These are phyloP conservation scores for Rhagoletis zephyria DNA, from an alignment of 1,140 invertebrate genomes.

Conservation along the genomic window DNA sequence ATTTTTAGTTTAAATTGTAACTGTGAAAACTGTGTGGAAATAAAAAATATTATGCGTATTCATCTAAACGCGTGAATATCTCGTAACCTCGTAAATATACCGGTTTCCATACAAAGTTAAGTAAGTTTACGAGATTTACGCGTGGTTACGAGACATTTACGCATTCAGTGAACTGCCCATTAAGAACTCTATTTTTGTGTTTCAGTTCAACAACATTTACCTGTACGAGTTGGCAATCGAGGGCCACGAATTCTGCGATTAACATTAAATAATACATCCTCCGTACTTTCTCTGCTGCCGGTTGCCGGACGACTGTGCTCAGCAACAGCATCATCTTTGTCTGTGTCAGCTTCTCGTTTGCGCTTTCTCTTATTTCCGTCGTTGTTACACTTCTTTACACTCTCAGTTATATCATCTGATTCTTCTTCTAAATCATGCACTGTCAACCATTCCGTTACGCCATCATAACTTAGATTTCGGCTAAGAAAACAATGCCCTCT, in stretches of 20 bases:
- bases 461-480: slow-evolving; percentile 88
- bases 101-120: too few species aligned
- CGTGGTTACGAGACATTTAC: too few species aligned
- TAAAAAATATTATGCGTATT: too few species aligned
- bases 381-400: slow-evolving; percentile 70
- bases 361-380: slow-evolving; percentile 52
- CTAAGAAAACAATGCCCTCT: slow-evolving; percentile 91
- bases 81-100: too few species aligned
- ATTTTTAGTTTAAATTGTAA: not conserved
- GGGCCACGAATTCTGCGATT: slow-evolving; percentile 53
- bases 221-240: slow-evolving; percentile 7
- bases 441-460: slow-evolving; percentile 93
- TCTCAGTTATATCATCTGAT: slow-evolving; percentile 62
- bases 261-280: slow-evolving; percentile 54
- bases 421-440: slow-evolving; percentile 86
- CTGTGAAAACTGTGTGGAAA: not conserved
- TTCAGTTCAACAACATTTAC: not conserved
- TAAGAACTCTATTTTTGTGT: too few species aligned
- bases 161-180: too few species aligned
- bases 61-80: too few species aligned
- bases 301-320: not conserved
- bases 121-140: too few species aligned
- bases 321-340: slow-evolving; percentile 53
- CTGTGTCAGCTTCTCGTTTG: slow-evolving; percentile 44
- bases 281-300: slow-evolving; percentile 35